Conservation (phyloP, 2,797 vertebrate genomes). For the Coregonus ussuriensis region DNA sequence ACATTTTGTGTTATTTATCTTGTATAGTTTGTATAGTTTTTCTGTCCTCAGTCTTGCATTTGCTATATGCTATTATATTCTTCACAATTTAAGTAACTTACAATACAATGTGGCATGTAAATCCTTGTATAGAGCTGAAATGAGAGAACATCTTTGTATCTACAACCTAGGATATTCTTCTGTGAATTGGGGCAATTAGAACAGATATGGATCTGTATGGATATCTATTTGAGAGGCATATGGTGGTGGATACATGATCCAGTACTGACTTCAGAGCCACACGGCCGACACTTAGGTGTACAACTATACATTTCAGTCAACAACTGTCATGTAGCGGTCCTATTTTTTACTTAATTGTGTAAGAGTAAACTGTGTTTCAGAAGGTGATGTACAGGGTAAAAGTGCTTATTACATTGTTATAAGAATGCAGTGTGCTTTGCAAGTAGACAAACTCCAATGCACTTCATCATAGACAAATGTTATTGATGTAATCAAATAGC, state of each 20-base stretch:
- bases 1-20: conserved; percentile 25
- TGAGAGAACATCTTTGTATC: conserved; percentile 40
- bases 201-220: conserved; percentile 35
- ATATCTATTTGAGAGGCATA: conserved; percentile 56
- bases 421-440: conserved; percentile 23
- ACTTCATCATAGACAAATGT: conserved; percentile 60
- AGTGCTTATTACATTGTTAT: conserved; percentile 44
- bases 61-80: neutral
- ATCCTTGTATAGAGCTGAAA: conserved; percentile 45
- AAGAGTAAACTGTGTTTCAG: conserved; percentile 26
- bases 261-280: conserved; percentile 62
- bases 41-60: neutral
- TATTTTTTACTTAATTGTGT: conserved; percentile 35
- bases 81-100: neutral
- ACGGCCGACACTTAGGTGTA: conserved; percentile 56
- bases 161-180: conserved; percentile 42
- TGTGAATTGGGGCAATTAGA: conserved; percentile 41
- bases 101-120: conserved; percentile 17
- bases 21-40: conserved; percentile 24
- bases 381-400: conserved; percentile 34
- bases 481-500: conserved; percentile 69
- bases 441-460: conserved; percentile 43
- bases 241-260: conserved; percentile 67
- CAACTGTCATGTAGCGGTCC: conserved; percentile 61
- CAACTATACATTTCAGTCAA: conserved; percentile 67